A percentile compares a stretch with the other conserved stretches of the same genome.
phyloP scores from a whole-genome alignment of 2,113 vertebrate genomes.

The Siniperca chuatsi region DNA sequence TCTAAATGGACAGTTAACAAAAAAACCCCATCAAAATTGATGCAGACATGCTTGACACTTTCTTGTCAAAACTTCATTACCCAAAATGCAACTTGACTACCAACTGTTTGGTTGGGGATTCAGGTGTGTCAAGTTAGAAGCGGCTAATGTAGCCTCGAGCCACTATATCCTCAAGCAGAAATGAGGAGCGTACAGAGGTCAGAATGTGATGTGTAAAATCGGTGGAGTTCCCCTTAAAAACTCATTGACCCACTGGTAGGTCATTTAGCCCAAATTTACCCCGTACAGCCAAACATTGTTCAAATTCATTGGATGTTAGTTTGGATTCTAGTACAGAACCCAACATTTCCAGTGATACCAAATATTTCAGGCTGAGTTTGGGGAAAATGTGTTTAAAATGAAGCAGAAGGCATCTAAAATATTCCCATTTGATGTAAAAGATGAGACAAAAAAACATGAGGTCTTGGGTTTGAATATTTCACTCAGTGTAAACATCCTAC shows the following conservation, averaged over 20 bases:
- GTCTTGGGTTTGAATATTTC: neutral
- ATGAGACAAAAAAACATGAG: too few species aligned
- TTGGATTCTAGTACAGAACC: neutral
- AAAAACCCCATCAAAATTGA: too few species aligned
- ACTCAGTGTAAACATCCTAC: neutral
- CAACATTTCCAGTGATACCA: neutral
- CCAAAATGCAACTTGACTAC: neutral
- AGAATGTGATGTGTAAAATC: neutral
- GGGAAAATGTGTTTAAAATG: neutral
- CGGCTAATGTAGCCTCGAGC: neutral
- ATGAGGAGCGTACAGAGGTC: neutral
- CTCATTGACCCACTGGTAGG: neutral
- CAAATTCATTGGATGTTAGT: neutral
- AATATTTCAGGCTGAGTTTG: neutral
- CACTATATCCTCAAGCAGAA: neutral
- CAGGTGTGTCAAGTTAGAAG: neutral
- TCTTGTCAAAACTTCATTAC: neutral
- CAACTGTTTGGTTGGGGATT: neutral
- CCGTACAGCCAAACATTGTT: neutral
- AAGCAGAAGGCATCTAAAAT: neutral
- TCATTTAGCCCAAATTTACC: neutral
- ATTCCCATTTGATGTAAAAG: neutral
- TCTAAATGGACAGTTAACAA: too few species aligned
- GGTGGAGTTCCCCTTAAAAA: neutral
- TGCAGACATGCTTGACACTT: too few species aligned